Evolutionary conservation across 37 sponge, comb jelly and placozoan genomes (phyloP).

Genomic region (Trichoplax adhaerens): DNA sequence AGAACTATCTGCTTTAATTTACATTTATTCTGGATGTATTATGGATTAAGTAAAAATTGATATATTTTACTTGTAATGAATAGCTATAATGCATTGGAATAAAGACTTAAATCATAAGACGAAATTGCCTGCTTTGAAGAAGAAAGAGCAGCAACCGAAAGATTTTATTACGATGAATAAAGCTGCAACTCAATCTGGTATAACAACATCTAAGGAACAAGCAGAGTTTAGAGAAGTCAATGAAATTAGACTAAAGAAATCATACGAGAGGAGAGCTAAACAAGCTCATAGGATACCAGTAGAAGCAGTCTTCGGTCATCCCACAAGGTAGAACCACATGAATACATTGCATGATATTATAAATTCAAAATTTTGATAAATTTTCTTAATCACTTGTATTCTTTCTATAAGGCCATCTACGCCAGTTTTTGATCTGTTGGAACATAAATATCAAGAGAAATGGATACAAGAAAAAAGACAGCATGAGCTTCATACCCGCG

Average conservation of each 20-base stretch:
- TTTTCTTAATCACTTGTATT: not conserved
- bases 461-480: conserved; percentile 40
- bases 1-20: not conserved
- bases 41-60: not conserved
- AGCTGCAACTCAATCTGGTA: conserved; percentile 42
- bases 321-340: conserved; percentile 16
- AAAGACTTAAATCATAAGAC: not conserved
- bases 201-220: conserved; percentile 83
- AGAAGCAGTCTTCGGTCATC: conserved; percentile 58
- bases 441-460: conserved; percentile 48
- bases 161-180: conserved; percentile 73
- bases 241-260: conserved; percentile 33
- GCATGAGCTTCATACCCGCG: conserved; percentile 5
- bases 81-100: conserved; percentile 46
- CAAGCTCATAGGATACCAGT: conserved; percentile 8
- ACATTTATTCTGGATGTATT: not conserved
- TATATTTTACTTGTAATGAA: not conserved
- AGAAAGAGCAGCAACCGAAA: conserved; percentile 21
- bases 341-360: no score
- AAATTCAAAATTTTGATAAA: no score
- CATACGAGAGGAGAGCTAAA: not conserved
- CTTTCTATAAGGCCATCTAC: conserved; percentile 55
- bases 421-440: conserved; percentile 61
- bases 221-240: conserved; percentile 59
- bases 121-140: not conserved